Evolutionary conservation across 2,888 invertebrate genomes (phyloP).

Genomic region (Hemithea aestivaria): DNA sequence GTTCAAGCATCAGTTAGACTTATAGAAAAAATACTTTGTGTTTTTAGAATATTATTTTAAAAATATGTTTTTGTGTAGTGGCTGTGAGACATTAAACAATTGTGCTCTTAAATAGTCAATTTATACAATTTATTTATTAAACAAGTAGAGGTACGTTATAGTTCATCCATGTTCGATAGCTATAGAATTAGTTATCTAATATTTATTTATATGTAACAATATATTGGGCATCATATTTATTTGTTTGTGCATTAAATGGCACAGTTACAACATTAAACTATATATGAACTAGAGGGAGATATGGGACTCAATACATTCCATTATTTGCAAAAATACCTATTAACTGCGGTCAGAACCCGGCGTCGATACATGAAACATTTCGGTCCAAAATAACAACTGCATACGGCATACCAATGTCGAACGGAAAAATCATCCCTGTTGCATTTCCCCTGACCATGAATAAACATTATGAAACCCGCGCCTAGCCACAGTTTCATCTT

Average conservation of each 20-base stretch:
- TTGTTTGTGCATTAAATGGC: conserved; percentile 37
- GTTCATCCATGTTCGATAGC: conserved; percentile 24
- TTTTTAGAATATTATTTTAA: conserved; percentile 14
- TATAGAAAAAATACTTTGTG: conserved; percentile 16
- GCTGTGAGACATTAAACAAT: conserved; percentile 27
- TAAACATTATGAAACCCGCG: conserved; percentile 18
- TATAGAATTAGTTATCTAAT: conserved; percentile 24
- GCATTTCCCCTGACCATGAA: conserved; percentile 20
- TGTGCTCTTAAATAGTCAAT: conserved; percentile 21
- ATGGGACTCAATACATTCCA: conserved; percentile 25
- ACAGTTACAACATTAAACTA: conserved; percentile 35
- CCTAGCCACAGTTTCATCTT: conserved; percentile 5
- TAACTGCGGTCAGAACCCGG: too few species aligned
- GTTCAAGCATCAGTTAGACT: conserved; percentile 27
- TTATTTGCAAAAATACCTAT: too few species aligned
- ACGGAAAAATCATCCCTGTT: conserved; percentile 20
- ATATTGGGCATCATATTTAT: conserved; percentile 33
- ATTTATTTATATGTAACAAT: conserved; percentile 25
- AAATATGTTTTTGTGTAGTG: conserved; percentile 21
- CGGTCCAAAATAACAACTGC: conserved; percentile 6
- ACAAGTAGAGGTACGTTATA: conserved; percentile 20
- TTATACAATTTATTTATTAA: conserved; percentile 18
- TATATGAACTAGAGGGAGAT: conserved; percentile 47
- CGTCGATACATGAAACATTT: too few species aligned
- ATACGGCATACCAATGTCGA: conserved; percentile 7